phyloP scores from a whole-genome alignment of 2,113 vertebrate genomes.

The Formicarius rufipectus region DNA sequence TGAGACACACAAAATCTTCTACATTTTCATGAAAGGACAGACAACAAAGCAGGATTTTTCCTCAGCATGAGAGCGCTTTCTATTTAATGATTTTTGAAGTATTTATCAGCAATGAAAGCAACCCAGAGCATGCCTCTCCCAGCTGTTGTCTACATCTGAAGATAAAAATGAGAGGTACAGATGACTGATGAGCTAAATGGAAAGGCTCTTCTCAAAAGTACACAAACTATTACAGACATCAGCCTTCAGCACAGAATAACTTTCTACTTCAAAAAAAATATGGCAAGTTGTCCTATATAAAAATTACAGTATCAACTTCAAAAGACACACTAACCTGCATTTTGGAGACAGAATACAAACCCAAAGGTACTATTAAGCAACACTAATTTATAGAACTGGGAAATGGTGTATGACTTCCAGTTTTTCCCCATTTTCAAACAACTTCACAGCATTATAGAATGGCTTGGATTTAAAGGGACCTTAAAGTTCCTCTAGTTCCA shows the following conservation, averaged over 20 bases:
- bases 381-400: neutral
- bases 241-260: neutral
- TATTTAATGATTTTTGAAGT: conserved; percentile 8
- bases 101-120: neutral
- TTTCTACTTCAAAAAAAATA: neutral
- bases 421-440: neutral
- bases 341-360: neutral
- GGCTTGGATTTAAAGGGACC: neutral
- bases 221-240: neutral
- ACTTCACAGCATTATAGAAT: neutral
- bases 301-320: neutral
- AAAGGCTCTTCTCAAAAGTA: neutral
- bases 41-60: neutral
- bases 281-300: neutral
- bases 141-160: neutral
- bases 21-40: neutral
- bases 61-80: neutral
- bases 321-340: neutral
- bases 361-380: neutral
- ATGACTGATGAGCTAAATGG: neutral
- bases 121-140: neutral
- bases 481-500: neutral
- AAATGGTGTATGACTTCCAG: neutral
- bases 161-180: neutral
- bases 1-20: neutral